Base-by-base conservation (phyloP, 2,113 vertebrate species). In the Callipepla squamata region DNA sequence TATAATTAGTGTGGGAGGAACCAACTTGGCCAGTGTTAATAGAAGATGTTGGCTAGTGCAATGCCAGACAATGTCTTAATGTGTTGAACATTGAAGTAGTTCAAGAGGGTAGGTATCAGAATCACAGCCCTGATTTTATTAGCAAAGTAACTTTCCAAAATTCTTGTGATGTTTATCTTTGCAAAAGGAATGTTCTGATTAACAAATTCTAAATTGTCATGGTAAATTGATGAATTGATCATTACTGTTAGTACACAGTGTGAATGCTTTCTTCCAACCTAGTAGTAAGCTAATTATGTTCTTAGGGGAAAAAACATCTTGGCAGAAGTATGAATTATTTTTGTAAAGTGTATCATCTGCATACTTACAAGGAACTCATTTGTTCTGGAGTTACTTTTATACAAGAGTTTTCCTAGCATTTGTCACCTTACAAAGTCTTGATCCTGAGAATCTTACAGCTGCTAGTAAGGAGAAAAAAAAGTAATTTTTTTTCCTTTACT, bases 71-170 rank as follows among this genome's bases (percentile, higher is more conserved):
- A 20, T 15, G 21, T 66, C 80, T 73, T 80, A 48, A 70, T 69
- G 67, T 65, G 51, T 82, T 92, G 63, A 38, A 85, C 28, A 25
- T 59, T 2, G 1, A 87, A 62, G 45, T 44, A 87, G 28, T 87
- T 95, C 82, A 88, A 59, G 82, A 95, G 68, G 68, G 75, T 90
- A 90, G 93, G 79, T 87, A 85, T 63, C 76, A 74, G 79, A 17
- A 57, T 93, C 0, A 0, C 47, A 78, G 22, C 77, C 1, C 0
- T 63, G 55, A 26, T 80, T 70, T 90, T 50, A 42, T 74, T 85
- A 80, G 68, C 44, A 91, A 92, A 45, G 69, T 61, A 80, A 70
- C 55, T 36, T 80, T 91, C 47, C 51, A 63, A 28, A 87, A 74
- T 42, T 57, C 36, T 91, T 21, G 7, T 2, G 7, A 5, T 70